Percentiles rank a stretch among this genome's conserved stretches.
phyloP scores from a whole-genome alignment of 1,140 invertebrate species.

The Agrypnia vestita region DNA sequence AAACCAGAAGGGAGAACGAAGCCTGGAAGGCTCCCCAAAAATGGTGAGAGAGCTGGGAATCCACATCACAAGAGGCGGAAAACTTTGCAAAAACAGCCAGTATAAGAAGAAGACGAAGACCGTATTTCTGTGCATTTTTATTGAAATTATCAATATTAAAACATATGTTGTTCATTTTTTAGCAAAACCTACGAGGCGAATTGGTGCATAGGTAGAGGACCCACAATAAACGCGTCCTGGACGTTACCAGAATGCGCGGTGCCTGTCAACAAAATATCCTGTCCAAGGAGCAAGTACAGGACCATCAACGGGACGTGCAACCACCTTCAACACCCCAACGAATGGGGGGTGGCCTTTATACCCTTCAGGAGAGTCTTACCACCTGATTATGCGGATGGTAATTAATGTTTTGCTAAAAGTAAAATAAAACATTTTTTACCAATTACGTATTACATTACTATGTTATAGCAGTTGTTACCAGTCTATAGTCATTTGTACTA shows the following conservation, averaged over 20 bases:
- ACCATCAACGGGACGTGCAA: constrained; percentile 87
- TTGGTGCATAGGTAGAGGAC: constrained; percentile 73
- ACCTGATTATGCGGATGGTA: constrained; percentile 86
- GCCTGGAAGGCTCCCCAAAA: too few relatives aligned
- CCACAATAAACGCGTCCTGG: constrained; percentile 69
- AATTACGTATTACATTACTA: too few relatives aligned
- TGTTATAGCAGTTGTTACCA: too few relatives aligned
- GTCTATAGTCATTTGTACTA: too few relatives aligned
- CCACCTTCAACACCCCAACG: constrained; percentile 77
- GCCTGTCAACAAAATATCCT: constrained; percentile 58
- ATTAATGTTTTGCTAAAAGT: background rate
- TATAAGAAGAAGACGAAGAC: too few relatives aligned
- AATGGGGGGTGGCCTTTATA: constrained; percentile 82
- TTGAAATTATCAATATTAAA: too few relatives aligned
- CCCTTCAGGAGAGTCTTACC: constrained; percentile 81
- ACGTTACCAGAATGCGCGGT: constrained; percentile 60
- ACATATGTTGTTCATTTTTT: background rate
- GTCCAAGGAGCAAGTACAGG: constrained; percentile 75
- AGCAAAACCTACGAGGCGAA: constrained; percentile 40
- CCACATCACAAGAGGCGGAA: too few relatives aligned
- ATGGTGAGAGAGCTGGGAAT: too few relatives aligned
- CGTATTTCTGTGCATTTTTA: too few relatives aligned
- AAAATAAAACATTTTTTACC: too few relatives aligned
- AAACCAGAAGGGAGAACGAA: too few relatives aligned
- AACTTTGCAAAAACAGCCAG: too few relatives aligned